Base-by-base conservation (phyloP, 35 echinoderm and acorn worm genomes). In the Heliocidaris tuberculata region DNA sequence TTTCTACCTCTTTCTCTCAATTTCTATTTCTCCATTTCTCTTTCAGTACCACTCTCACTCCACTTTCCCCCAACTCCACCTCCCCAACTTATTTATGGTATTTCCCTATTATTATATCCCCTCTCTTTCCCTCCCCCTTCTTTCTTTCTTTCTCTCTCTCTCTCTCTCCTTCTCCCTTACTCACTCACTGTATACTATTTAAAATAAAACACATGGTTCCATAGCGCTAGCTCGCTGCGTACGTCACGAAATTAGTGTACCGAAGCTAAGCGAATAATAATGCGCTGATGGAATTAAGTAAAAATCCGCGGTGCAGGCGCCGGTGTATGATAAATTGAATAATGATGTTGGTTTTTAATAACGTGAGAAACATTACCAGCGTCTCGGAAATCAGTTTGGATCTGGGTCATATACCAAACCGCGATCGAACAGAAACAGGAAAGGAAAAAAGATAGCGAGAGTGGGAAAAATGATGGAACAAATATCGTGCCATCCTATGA, bases 261-360 rank as follows among this genome's bases (percentile, higher is more conserved):
- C 86, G 86, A 32, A 48, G 31, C 86, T 88, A 31, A 32, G 86
- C 86, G 86, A 88, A 88, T 88, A 88, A 88, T 88, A 88, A 88
- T 27, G 30, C 16, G 86, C 13, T 88, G 86, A 88, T 88, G 86
- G 86, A 88, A 88, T 88, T 88, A 88, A 88, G 9, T 48, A 11
- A 31, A 35, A 32, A 35, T 88, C 27, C 86, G 86, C 15, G 31
- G 31, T 88, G 30, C 30, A 32, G 86, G 86, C 86, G 86, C 86
- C 86, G 47, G 86, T 9, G 31, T 15, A 32, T 17, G 31, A 88
- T 48, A 88, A 87, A 88, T 88, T 88, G 86, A 88, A 88, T 88
- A 88, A 88, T 88, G 86, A 88, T 88, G 86, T 88, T 88, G 86
- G 86, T 88, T 88, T 88, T 88, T 88, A 88, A 88, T 88, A 88